Evolutionary conservation across 2,113 vertebrate genomes (phyloP).

Genomic region (Prinia subflava): DNA sequence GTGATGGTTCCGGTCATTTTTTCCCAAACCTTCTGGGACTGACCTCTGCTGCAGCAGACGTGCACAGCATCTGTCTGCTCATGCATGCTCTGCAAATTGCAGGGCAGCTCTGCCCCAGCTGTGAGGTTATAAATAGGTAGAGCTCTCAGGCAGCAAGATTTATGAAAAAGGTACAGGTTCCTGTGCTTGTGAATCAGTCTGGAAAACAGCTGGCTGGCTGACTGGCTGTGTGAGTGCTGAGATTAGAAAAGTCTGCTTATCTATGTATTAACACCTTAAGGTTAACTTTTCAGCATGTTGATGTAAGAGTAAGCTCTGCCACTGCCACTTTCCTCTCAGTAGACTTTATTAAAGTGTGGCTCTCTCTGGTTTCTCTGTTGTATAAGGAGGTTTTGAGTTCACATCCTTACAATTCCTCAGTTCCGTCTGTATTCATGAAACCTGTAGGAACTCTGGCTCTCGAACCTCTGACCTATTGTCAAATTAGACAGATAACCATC

Average conservation of each 20-base stretch:
- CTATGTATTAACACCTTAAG: not conserved
- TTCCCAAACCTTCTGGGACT: not conserved
- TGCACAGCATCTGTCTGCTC: not conserved
- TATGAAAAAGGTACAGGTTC: not conserved
- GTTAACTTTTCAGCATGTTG: not conserved
- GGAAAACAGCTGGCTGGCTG: not conserved
- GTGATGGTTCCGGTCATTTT: not conserved
- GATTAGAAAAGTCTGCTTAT: not conserved
- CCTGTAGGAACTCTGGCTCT: not conserved
- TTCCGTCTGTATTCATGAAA: not conserved
- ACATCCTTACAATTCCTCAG: not conserved
- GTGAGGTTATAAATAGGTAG: not conserved
- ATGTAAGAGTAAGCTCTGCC: not conserved
- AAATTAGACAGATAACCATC: not conserved
- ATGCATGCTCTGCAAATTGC: not conserved
- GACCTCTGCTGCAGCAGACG: not conserved
- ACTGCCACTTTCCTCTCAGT: not conserved
- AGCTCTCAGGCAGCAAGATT: not conserved
- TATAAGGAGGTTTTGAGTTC: not conserved
- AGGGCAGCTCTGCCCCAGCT: not conserved
- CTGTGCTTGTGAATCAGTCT: not conserved
- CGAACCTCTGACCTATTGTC: not conserved
- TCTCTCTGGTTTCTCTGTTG: not conserved
- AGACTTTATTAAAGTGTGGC: not conserved
- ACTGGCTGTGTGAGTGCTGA: not conserved